Evolutionary conservation across 2,888 invertebrate genomes (phyloP), one percentile per base, ranked within the genome.

Genomic region (Melanophora roralis): DNA sequence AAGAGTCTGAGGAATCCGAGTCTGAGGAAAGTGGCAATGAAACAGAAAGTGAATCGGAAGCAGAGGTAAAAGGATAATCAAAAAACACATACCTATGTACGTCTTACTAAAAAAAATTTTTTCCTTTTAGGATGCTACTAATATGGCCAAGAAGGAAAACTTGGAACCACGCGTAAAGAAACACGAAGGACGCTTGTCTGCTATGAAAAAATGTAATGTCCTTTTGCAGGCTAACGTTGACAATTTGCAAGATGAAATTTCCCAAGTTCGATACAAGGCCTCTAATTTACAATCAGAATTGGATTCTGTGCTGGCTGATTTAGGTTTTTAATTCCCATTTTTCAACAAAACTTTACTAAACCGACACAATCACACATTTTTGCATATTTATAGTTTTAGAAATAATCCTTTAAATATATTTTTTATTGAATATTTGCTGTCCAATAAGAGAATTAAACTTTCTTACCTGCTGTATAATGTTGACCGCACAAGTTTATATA

Each of bases 221-320:
- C 91, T 97, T 83, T 91, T 97, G 11, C 95, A 96, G 91, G 95
- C 96, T 0, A 97, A 96, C 87, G 95, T 96, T 0, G 97, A 97
- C 89, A 92, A 96, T 85, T 90, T 96, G 75, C 95, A 96, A 88
- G 97, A 97, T 87, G 96, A 96, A 86, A 92, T 97, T 53, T 93
- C 94, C 68, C 95, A 95, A 86, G 95, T 96, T 84, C 93, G 95
- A 84, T 96, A 96, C 84, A 93, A 94, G 89, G 95, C 96, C 7
- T 91, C 93, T 55, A 91, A 93, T 47, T 90, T 97, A 55, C 94
- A 97, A 89, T 94, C 95, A 85, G 97, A 97, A 89, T 90, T 97
- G 78, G 96, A 97, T 89, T 95, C 96, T 4, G 94, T 96, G 21
- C 92, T 97, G 81, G 95, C 95, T 40, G 96, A 97, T 90, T 91